Base-by-base conservation (phyloP, 2,888 invertebrate genomes). In the Yponomeuta malinellus region DNA sequence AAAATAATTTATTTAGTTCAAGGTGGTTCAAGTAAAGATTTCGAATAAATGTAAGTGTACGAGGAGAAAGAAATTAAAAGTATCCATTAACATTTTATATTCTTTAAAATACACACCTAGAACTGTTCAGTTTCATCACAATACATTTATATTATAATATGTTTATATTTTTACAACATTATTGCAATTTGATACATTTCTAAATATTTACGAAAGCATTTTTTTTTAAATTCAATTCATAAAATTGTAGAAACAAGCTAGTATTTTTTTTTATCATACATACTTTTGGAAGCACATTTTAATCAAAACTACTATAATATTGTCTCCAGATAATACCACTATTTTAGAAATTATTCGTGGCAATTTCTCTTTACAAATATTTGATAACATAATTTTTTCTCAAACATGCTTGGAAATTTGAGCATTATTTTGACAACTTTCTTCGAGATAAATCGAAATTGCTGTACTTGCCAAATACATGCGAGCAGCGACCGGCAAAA, bases 41-140 rank as follows among this genome's bases (percentile, higher is more conserved):
- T n/a, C 23, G 23, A 63, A 31, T 64, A 52, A 31, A 37, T 10
- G 23, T 48, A 12, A 68, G 0, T 2, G 5, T 37, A 68, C 8
- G 10, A 52, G 52, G 31, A 43, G 48, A 65, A 74, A 83, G 82
- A 76, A 85, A 84, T 85, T 79, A 78, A 74, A 75, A 76, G 73
- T 74, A 76, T 86, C 78, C 85, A 87, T 86, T 88, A 90, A 91
- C 90, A 89, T 88, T 89, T 89, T 89, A 86, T 90, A 89, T 88
- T 89, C 83, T 87, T 89, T 90, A 86, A 89, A 90, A 90, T 91
- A 89, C 90, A 90, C 90, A 90, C 89, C 88, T 90, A 90, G 88
- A 89, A 87, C 85, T 83, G 80, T 83, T 80, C 79, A 83, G 83
- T 67, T 83, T 86, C 82, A 88, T 86, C 88, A 85, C 88, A 89